Evolutionary conservation across 37 sponge, comb jelly and placozoan genomes (phyloP), one percentile per base, ranked within the genome.

Genomic region (Ephydatia muelleri): DNA sequence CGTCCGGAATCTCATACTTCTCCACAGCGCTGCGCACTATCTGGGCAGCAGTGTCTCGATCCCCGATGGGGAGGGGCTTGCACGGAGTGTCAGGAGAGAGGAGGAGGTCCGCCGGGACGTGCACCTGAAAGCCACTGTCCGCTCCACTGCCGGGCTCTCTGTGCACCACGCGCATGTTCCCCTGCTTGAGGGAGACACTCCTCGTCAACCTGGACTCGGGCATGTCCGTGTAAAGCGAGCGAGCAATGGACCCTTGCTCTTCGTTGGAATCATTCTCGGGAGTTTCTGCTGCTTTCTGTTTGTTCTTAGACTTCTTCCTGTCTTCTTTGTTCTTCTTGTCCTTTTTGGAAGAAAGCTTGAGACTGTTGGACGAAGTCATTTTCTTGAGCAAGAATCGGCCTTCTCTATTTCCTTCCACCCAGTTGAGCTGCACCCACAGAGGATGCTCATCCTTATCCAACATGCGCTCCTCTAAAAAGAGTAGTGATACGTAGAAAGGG

Each of bases 381-480:
- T 32, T 68, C 33, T 74, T 23, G 23, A 95, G 67, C 25, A 93
- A 73, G 82, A 95, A 95, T 40, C 93, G 73, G 0, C 96, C 96
- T 22, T 95, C 96, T 19, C 81, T 48, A 27, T 93, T 85, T 22
- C 85, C 96, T 23, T 77, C 80, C 35, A 70, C 65, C 96, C 96
- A 95, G 49, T 85, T 87, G 28, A 95, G 86, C 80, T 93, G 93
- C 3, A 89, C 87, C 30, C 89, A 71, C 32, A 95, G 83, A 13
- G 96, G 96, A 25, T 82, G 68, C 80, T 95, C 96, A 36, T 82
- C 69, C 14, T 67, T 36, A 21, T 80, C 49, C 82, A 95, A 64
- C 31, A 49, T 78, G 33, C 96, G 65, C 77, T 90, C 93, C 19
- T 80, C 94, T 91, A 69, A 14, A 25, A 38, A 86, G 26, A 33